Base-by-base conservation (phyloP, 2,113 vertebrate genomes). In the Bubalus kerabau region DNA sequence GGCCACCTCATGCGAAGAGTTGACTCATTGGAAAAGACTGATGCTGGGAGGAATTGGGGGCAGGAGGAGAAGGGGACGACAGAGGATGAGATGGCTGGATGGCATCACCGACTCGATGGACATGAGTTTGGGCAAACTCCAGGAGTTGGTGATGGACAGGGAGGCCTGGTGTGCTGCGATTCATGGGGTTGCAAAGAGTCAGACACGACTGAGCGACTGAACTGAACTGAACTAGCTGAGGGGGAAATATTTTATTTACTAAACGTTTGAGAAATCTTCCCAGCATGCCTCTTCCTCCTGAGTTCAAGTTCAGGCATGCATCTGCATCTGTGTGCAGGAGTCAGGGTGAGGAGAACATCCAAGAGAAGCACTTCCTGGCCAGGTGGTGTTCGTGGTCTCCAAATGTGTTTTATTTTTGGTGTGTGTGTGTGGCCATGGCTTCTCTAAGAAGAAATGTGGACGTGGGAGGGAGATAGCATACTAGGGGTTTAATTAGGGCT, bases 291-390 rank as follows among this genome's bases (percentile, higher is more conserved):
- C 54, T 24, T 89, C 46, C 36, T 80, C 3, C 0, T 46, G 85
- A 95, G 52, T 91, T 96, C 89, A 97, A 52, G 85, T 71, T 84
- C 56, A 85, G 76, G 92, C 64, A 36, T 14, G 26, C 43, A 56
- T 59, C 57, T 94, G 54, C 11, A 43, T 52, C 82, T 97, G 46
- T 7, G 83, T 40, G 36, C 90, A 92, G 74, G 62, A 80, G 54
- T 43, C 15, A 97, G 78, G 78, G 67, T 96, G 57, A 82, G 83
- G 2, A 32, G 64, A 86, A 91, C 64, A 59, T 56, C 78, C 89
- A 91, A 89, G 46, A 60, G 82, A 94, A 96, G 43, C 36, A 40
- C 56, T 87, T 95, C 50, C 95, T 48, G 62, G 87, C 87, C 76
- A 60, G 54, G 76, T 24, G 19, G 90, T 78, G 87, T 12, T 57